Base-by-base conservation (phyloP, 2,797 vertebrate genomes). In the Liasis olivaceus region DNA sequence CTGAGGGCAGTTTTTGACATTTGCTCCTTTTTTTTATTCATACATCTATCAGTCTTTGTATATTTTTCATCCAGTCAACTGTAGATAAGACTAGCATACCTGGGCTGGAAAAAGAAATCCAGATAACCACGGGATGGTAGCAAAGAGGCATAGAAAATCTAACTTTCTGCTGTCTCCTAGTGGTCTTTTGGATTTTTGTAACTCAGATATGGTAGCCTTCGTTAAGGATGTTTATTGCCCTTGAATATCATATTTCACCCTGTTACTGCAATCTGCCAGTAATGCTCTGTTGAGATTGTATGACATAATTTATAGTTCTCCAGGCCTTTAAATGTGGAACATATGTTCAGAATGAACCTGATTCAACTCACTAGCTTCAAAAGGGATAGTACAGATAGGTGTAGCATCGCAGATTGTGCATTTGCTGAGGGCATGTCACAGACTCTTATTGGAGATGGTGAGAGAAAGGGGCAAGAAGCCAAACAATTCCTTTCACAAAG, bases 41-140 rank as follows among this genome's bases (percentile, higher is more conserved):
- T 60, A n/a, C 64, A 93, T 58, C 88, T 93, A 88, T 88, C 84
- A 91, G 58, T 5, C 94, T 14, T 63, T 59, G 77, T 94, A 47
- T 64, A 69, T 93, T 95, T 93, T 92, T 22, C 14, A 90, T 92
- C 89, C 28, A 36, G 42, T 58, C 62, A 26, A 0, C 26, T 91
- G 24, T 81, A 8, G 36, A 81, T 47, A 47, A 81, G 36, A 22
- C 36, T 3, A 24, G 20, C 36, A 47, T 81, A 81, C 24, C 42
- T 24, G 9, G 9, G 20, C 20, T 47, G 9, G 22, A 24, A 81
- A 81, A 77, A 20, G 36, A 42, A 77, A 81, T 22, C 9, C n/a
- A 72, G 28, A 72, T n/a, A 72, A 77, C 1, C 2, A 42, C 2
- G 20, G 69, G 17, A 47, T 81, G 20, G 8, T 77, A 77, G 72